Percentiles rank a stretch among this genome's conserved stretches.
These are phyloP conservation scores for Beris chalybata DNA, from an alignment of 2,888 invertebrate species.

Conservation along the genomic window DNA sequence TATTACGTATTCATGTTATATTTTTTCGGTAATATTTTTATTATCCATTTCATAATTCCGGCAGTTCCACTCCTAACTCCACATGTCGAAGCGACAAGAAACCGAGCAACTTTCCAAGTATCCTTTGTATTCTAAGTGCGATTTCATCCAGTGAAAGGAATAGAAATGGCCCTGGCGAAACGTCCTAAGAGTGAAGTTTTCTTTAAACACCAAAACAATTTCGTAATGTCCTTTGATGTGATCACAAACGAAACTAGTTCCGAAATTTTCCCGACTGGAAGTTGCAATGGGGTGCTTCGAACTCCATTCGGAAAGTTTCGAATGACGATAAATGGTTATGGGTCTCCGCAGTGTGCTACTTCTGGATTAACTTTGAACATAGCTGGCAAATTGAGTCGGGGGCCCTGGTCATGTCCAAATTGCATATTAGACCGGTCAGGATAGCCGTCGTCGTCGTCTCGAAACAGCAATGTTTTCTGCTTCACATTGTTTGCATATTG, in stretches of 20 bases:
- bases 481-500: conserved; percentile 1
- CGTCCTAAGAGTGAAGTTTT: no score
- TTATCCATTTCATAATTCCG: conserved; percentile 4
- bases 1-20: conserved; percentile 22
- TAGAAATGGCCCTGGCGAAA: conserved; percentile 21
- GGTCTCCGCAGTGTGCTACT: conserved; percentile 8
- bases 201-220: background rate
- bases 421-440: conserved; percentile 15
- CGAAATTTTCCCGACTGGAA: background rate
- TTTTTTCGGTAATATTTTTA: conserved; percentile 28
- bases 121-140: conserved; percentile 6
- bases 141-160: conserved; percentile 3
- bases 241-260: background rate
- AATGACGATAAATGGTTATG: conserved; percentile 20
- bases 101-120: background rate
- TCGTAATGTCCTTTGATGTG: no score
- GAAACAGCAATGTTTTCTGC: conserved; percentile 8
- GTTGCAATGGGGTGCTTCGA: background rate
- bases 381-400: conserved; percentile 14
- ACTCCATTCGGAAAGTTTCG: conserved; percentile 16
- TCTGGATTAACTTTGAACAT: conserved; percentile 6
- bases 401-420: conserved; percentile 11
- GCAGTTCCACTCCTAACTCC: no score
- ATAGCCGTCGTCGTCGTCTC: background rate
- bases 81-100: no score